These are phyloP conservation scores for Antennarius maculatus DNA, from an alignment of 2,797 vertebrate genomes.

Conservation along the genomic window DNA sequence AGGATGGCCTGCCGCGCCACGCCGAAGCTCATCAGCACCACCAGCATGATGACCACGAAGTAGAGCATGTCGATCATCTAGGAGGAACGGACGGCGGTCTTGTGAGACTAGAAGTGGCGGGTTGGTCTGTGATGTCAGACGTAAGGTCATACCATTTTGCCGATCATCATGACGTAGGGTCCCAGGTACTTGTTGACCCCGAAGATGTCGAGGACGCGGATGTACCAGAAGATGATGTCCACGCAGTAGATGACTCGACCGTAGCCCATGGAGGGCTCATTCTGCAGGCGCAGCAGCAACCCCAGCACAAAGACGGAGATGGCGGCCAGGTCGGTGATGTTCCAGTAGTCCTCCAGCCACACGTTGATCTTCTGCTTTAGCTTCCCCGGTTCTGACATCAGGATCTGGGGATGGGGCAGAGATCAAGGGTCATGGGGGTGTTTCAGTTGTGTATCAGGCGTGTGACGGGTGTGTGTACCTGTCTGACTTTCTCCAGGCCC, in stretches of 20 bases:
- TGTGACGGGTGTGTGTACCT: constrained; percentile 72
- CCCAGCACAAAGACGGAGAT: constrained; percentile 93
- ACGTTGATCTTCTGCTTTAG: constrained; percentile 96
- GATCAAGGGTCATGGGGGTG: too few relatives aligned
- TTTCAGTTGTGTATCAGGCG: too few relatives aligned
- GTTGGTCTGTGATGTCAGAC: not conserved
- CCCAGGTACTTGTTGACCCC: constrained; percentile 98
- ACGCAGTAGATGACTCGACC: constrained; percentile 97
- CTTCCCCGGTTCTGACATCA: constrained; percentile 98
- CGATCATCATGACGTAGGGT: constrained; percentile 99
- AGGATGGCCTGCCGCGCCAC: constrained; percentile 96
- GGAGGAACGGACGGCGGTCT: not conserved
- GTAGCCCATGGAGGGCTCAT: constrained; percentile 93
- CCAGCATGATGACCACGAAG: constrained; percentile 98
- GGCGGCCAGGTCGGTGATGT: constrained; percentile 93
- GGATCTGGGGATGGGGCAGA: constrained; percentile 80
- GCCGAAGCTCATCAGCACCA: constrained; percentile 97
- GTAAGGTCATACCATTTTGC: constrained; percentile 89
- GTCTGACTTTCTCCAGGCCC: constrained; percentile 93
- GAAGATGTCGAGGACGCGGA: constrained; percentile 96
- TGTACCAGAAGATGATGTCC: constrained; percentile 99
- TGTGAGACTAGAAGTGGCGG: too few relatives aligned
- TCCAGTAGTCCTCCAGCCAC: constrained; percentile 98
- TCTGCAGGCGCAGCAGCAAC: constrained; percentile 90
- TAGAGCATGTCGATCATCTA: constrained; percentile 98